A percentile compares a stretch with the other conserved stretches of the same genome.
These are phyloP conservation scores for Florisuga fusca DNA, from an alignment of 2,797 vertebrate genomes.

Conservation along the genomic window DNA sequence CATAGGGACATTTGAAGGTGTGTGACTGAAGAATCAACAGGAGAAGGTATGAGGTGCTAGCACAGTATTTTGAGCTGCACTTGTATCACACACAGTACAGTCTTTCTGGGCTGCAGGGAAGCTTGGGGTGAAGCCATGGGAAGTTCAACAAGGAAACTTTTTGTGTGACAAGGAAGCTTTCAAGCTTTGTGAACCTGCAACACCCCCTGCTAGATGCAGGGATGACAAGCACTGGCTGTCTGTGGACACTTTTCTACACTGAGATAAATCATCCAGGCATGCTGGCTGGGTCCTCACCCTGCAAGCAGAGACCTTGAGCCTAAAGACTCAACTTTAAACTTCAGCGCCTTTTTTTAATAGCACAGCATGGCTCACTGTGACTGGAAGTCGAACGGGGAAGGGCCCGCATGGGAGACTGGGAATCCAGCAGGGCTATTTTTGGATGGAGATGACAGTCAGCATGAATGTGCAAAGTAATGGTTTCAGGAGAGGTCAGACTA, in stretches of 20 bases:
- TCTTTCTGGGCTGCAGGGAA: neutral
- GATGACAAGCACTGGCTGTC: neutral
- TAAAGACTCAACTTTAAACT: neutral
- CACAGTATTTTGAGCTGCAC: fast-evolving
- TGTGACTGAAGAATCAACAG: neutral
- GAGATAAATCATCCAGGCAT: neutral
- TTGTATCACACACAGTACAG: neutral
- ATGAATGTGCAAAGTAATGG: conserved; percentile 34
- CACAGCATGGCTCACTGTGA: neutral
- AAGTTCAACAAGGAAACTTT: neutral
- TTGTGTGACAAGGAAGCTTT: neutral
- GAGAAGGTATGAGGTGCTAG: neutral
- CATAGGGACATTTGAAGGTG: neutral
- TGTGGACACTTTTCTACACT: neutral
- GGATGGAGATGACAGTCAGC: neutral
- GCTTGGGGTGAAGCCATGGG: neutral
- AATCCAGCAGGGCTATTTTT: conserved; percentile 34
- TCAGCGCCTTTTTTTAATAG: neutral
- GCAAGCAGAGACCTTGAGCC: neutral
- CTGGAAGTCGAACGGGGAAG: conserved; percentile 13
- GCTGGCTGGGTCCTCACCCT: fast-evolving
- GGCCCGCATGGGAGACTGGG: neutral
- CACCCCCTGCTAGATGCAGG: neutral
- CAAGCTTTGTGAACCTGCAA: neutral
- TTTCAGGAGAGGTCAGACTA: conserved; percentile 53